Evolutionary conservation across 2,113 vertebrate genomes (phyloP), one percentile per base, ranked within the genome.

Genomic region (Aphyosemion australe): DNA sequence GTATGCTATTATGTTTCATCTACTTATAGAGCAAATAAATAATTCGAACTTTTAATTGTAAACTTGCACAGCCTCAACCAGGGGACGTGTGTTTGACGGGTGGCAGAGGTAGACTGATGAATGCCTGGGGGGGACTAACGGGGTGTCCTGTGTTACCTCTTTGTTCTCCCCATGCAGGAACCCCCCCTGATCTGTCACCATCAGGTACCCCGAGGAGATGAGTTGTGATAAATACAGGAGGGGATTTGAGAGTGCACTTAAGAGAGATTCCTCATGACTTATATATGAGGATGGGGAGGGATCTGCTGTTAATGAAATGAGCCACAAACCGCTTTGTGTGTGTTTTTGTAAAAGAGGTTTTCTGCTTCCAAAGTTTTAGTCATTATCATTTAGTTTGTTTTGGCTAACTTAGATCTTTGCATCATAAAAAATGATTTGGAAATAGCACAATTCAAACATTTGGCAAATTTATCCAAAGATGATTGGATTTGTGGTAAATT

Each of bases 221-320:
- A 80, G 79, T 82, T 26, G 2, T 89, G 82, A 88, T 84, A 64
- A 85, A 88, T 85, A 78, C 80, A 80, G 53, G 46, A 70, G 78
- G 80, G 84, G 86, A 81, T 83, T 76, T 55, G 64, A 87, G 80
- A 75, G 76, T 76, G 86, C 86, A 77, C 80, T 82, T 74, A 80
- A 83, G 74, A 67, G 74, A 66, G 70, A 64, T 59, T 69, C 79
- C 80, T 90, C 77, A 89, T 91, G 86, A 89, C 80, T 91, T 89
- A 88, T 85, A 90, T 71, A 92, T 91, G 84, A 90, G 84, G 61
- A 20, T 19, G 53, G 50, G 66, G 62, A 48, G 53, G 54, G 37
- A 79, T 70, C 49, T 59, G 42, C 62, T 70, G 52, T 69, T 78
- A 65, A 86, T 83, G 77, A 76, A 78, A 43, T 32, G 16, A 48